Evolutionary conservation across 2,888 invertebrate species (phyloP), one percentile per base, ranked within the genome.

Genomic region (Seira musarum): DNA sequence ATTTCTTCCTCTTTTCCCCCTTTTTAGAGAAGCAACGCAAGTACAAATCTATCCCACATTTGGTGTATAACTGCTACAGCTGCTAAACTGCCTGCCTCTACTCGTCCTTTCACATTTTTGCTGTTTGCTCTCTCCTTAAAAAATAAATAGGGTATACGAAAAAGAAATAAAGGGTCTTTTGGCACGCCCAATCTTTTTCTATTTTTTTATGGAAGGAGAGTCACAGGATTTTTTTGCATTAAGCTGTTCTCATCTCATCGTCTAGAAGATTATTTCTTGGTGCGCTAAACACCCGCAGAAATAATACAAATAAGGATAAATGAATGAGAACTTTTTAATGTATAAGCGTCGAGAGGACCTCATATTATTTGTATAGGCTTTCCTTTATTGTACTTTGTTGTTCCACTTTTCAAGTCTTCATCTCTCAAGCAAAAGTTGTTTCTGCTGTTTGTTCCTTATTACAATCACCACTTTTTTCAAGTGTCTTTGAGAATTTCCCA

Each of bases 41-140:
- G 40, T 13, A 40, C 5, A 40, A 40, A 53, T 6, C 49, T 68
- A 68, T 24, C 66, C 21, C 35, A 46, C 30, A n/a, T 40, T 40
- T 40, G 13, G 40, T 13, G 61, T 19, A 61, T 24, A 69, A 71
- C 19, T 15, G 63, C 24, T 61, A 71, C 71, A 71, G 71, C 49
- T 64, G 46, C 64, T 64, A 30, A 74, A 74, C 66, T 74, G 74
- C 60, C n/a, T n/a, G n/a, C n/a, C 60, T 60, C 66, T 25, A 67
- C 66, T 57, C 40, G 40, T 40, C 67, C 17, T 57, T 57, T 65
- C 57, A 40, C 67, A 49, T 70, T 40, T 40, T 13, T 40, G 6
- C 40, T 40, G 13, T 35, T 70, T 70, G 60, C 61, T 70, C 57
- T 65, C 30, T 65, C 15, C 5, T 40, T 40, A 64, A 72, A 30